These are phyloP conservation scores for Papilio dardanus DNA, from an alignment of 1,140 invertebrate genomes.

Conservation along the genomic window DNA sequence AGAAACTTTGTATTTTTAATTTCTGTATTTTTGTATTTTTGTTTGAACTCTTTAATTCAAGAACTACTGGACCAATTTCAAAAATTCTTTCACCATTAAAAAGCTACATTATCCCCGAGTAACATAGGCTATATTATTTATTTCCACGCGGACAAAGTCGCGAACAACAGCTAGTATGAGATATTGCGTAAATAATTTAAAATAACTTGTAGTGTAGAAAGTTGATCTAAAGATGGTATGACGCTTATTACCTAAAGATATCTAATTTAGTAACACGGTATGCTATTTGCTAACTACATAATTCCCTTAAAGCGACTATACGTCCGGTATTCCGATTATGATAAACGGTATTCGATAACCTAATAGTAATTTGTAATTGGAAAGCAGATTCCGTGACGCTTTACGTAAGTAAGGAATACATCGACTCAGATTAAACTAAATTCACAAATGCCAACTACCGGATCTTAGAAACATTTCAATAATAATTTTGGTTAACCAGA, in stretches of 20 bases:
- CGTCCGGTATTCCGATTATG: conserved; percentile 27
- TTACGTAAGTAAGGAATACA: not conserved
- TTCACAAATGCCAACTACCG: not conserved
- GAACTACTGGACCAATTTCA: too few species aligned
- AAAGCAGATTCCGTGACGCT: not conserved
- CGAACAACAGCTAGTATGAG: too few species aligned
- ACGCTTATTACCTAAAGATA: conserved; percentile 15
- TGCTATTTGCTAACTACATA: conserved; percentile 14
- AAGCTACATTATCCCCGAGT: too few species aligned
- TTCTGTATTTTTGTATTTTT: too few species aligned
- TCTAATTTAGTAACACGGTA: conserved; percentile 26
- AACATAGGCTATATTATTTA: too few species aligned
- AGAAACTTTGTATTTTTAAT: too few species aligned
- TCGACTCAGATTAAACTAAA: not conserved
- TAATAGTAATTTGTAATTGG: conserved; percentile 28
- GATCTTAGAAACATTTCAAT: not conserved
- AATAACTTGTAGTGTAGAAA: not conserved
- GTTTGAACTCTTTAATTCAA: too few species aligned
- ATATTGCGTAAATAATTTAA: not conserved
- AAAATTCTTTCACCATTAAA: too few species aligned
- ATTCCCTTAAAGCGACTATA: conserved; percentile 26
- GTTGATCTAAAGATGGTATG: conserved; percentile 18
- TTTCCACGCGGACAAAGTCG: too few species aligned
- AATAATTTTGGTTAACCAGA: too few species aligned
- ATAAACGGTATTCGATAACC: conserved; percentile 24